These are phyloP conservation scores for Hydra vulgaris DNA, from an alignment of 30 jellyfish, hydroid and myxozoan species.

Conservation along the genomic window DNA sequence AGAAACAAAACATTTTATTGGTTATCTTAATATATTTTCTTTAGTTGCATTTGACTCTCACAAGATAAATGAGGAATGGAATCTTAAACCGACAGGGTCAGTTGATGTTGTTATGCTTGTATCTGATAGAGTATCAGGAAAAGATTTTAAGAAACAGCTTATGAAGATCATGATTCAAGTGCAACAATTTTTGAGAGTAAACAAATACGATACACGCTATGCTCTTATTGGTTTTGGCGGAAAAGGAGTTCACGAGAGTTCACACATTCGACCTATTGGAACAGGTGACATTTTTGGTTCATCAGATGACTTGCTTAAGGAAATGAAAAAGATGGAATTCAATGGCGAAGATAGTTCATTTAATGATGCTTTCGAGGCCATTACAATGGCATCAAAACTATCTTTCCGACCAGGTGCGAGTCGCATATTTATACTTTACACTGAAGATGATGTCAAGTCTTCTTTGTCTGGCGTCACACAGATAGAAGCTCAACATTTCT, in stretches of 20 bases:
- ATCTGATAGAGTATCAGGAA: constrained; percentile 51
- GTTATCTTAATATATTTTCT: neutral
- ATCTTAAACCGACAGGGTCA: constrained; percentile 40
- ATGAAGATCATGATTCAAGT: neutral
- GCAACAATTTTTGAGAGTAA: constrained; percentile 9
- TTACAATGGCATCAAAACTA: constrained; percentile 50
- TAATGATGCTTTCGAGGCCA: constrained; percentile 79
- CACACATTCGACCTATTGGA: constrained; percentile 58
- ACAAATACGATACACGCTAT: constrained; percentile 60
- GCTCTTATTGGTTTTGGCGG: constrained; percentile 98
- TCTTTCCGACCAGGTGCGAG: constrained; percentile 92
- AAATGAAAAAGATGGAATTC: constrained; percentile 62
- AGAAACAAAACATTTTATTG: no score
- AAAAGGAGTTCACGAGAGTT: constrained; percentile 54
- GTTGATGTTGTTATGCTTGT: constrained; percentile 79
- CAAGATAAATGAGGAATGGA: constrained; percentile 40
- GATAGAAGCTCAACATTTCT: constrained; percentile 46
- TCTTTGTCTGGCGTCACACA: constrained; percentile 52
- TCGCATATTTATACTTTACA: constrained; percentile 52
- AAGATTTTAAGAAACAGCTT: constrained; percentile 5
- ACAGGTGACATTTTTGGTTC: constrained; percentile 51
- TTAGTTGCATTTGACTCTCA: constrained; percentile 8
- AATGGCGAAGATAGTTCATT: constrained; percentile 40
- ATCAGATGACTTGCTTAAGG: constrained; percentile 27
- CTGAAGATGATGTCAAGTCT: constrained; percentile 52